Evolutionary conservation across 2,888 invertebrate species (phyloP), one percentile per base, ranked within the genome.

Genomic region (Plebejus melissa): DNA sequence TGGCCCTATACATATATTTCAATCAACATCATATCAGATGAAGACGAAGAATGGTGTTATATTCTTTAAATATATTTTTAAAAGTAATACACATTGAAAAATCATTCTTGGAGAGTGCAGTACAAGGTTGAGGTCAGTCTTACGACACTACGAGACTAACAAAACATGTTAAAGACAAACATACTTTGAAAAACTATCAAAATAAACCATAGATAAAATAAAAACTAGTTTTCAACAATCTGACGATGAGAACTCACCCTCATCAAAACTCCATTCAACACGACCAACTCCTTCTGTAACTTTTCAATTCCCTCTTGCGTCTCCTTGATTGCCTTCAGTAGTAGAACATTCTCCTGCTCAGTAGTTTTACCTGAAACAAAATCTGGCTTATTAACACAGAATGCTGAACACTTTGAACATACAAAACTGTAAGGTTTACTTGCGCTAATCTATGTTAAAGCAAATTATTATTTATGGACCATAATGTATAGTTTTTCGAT

Each of bases 301-400:
- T 95, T 96, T 84, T 98, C 98, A 72, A 98, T 98, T 13, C 96
- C 96, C 78, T 96, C 96, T 81, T 98, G 97, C 1, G 98, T 95
- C 0, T 96, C 95, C 84, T 97, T 97, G 74, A 98, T 96, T 0
- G 98, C 97, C 76, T 95, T 95, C 90, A 98, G 94, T 1, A 98
- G 92, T 0, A 95, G 94, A 0, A 96, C 95, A 74, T 96, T 96
- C 82, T 98, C 97, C 6, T 96, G 95, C n/a, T 96, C 96, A 9
- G 95, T 90, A 0, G 95, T 94, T 78, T 94, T 94, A 80, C 88
- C 88, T 94, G 77, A 41, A 41, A 38, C 38, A 38, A 41, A 41
- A 41, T 41, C 7, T 41, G 41, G 9, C 7, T 41, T 9, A 41
- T 41, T 38, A 38, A 38, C 38, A 38, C 38, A 11, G 13, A 50